These are phyloP conservation scores for Stegostoma tigrinum DNA, from an alignment of 2,113 vertebrate genomes.

Conservation along the genomic window DNA sequence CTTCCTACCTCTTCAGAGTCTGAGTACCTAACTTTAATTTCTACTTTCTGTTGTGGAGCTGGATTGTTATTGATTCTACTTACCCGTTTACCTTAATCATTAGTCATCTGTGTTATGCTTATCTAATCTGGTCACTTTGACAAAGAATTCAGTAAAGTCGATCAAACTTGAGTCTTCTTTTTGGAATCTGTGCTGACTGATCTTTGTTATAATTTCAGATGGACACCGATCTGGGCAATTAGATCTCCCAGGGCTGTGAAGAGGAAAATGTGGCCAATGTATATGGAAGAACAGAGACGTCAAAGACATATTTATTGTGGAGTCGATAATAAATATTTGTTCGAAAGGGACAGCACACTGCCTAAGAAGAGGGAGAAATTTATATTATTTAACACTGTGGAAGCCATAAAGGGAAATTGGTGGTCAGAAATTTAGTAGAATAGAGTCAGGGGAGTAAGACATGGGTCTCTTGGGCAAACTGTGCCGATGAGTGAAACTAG, in stretches of 20 bases:
- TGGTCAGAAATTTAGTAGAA: background rate
- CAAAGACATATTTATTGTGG: background rate
- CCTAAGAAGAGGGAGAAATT: background rate
- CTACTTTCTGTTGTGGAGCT: background rate
- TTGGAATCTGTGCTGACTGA: background rate
- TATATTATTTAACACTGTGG: background rate
- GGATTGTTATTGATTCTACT: background rate
- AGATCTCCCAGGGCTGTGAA: background rate
- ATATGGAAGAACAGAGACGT: background rate
- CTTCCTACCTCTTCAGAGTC: too few relatives aligned
- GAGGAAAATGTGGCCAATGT: background rate
- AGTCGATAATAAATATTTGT: background rate
- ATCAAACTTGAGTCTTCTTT: background rate
- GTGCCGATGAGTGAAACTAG: background rate
- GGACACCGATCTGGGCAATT: background rate
- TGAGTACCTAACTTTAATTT: too few relatives aligned
- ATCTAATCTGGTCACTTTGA: background rate
- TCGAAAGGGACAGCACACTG: background rate
- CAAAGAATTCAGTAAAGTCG: background rate
- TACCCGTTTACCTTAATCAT: background rate
- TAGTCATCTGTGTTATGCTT: background rate
- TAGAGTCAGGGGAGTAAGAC: background rate
- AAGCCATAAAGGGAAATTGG: background rate
- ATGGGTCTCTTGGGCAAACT: background rate
- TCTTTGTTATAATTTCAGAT: background rate